These are phyloP conservation scores for Hemitrygon akajei DNA, from an alignment of 2,797 vertebrate species.

Conservation along the genomic window DNA sequence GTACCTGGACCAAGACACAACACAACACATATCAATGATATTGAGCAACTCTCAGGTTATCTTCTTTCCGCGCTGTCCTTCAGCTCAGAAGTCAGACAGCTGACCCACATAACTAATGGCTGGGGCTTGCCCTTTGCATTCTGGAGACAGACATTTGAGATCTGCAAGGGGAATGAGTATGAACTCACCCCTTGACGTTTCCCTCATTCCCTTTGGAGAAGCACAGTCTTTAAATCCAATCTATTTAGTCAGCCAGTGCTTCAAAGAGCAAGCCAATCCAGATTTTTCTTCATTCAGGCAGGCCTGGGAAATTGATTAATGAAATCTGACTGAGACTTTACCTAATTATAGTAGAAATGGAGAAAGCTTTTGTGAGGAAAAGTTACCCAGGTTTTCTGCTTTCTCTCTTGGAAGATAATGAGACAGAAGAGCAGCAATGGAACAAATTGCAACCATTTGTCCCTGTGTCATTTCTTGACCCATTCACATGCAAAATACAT, in stretches of 20 bases:
- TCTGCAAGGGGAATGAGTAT: not conserved
- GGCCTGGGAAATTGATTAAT: too few relatives aligned
- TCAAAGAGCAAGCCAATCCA: too few relatives aligned
- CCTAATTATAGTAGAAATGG: too few relatives aligned
- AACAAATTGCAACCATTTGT: too few relatives aligned
- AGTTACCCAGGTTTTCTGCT: too few relatives aligned
- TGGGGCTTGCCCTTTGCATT: not conserved
- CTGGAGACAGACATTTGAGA: not conserved
- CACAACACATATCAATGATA: not conserved
- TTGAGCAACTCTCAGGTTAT: constrained; percentile 16
- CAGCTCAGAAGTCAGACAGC: not conserved
- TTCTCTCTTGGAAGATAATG: too few relatives aligned
- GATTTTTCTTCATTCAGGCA: too few relatives aligned
- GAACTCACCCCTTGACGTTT: not conserved
- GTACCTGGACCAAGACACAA: constrained; percentile 61
- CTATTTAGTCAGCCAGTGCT: not conserved
- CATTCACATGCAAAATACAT: not conserved
- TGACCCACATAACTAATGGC: not conserved
- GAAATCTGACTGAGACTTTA: too few relatives aligned
- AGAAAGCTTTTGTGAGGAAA: too few relatives aligned
- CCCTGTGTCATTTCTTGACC: too few relatives aligned
- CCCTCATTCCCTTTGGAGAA: not conserved
- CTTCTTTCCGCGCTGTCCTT: not conserved
- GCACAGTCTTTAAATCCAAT: not conserved
- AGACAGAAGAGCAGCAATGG: too few relatives aligned